phyloP scores from a whole-genome alignment of 2,113 vertebrate genomes.

The Oryzias melastigma region DNA sequence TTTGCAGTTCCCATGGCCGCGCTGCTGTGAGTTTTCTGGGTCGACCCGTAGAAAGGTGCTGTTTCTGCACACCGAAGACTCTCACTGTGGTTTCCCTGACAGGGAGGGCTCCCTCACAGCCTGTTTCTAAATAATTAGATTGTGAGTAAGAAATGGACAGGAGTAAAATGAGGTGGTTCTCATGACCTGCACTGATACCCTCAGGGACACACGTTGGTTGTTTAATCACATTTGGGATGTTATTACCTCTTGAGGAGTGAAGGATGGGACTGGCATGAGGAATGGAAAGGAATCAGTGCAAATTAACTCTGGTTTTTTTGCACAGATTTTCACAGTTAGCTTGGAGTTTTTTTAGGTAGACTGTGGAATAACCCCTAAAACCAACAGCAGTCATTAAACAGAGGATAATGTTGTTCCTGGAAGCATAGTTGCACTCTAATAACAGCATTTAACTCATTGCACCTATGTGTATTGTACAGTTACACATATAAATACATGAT shows the following conservation, averaged over 20 bases:
- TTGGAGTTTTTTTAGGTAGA: too few relatives aligned
- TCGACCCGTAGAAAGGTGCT: constrained; percentile 6
- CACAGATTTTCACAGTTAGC: too few relatives aligned
- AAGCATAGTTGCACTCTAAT: too few relatives aligned
- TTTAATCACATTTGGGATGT: constrained; percentile 38
- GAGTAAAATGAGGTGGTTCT: constrained; percentile 33
- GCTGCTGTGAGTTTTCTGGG: constrained; percentile 23
- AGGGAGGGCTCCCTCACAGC: constrained; percentile 8
- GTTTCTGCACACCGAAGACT: constrained; percentile 15
- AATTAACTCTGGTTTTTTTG: background rate
- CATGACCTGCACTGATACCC: constrained; percentile 32
- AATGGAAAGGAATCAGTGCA: background rate
- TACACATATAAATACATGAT: too few relatives aligned
- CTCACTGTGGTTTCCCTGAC: constrained; percentile 8
- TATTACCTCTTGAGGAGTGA: constrained; percentile 10
- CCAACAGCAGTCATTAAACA: too few relatives aligned
- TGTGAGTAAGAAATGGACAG: constrained; percentile 26
- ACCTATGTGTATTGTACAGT: too few relatives aligned
- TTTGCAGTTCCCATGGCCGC: constrained; percentile 42
- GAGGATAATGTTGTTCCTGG: too few relatives aligned
- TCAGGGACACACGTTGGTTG: constrained; percentile 12
- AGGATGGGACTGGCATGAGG: constrained; percentile 8
- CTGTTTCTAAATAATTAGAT: constrained; percentile 49
- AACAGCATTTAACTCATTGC: too few relatives aligned
- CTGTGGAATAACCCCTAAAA: too few relatives aligned